These are phyloP conservation scores for Octonoba sinensis DNA, from an alignment of 2,888 invertebrate species.

Conservation along the genomic window DNA sequence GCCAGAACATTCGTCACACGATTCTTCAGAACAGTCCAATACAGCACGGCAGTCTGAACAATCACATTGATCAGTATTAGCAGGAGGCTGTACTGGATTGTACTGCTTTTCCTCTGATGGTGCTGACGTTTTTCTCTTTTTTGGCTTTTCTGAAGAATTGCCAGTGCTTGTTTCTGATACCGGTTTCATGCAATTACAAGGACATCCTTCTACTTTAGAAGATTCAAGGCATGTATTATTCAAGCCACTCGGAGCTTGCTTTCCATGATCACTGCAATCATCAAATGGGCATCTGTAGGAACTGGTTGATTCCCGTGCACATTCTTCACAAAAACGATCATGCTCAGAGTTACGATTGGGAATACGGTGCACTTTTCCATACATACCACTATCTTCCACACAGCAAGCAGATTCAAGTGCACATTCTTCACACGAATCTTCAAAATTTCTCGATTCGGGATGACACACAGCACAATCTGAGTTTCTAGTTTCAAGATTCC, in stretches of 20 bases:
- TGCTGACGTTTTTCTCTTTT: not conserved
- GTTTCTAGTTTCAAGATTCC: no score
- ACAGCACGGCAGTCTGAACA: slow-evolving; percentile 27
- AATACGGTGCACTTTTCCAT: no score
- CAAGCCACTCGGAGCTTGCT: not conserved
- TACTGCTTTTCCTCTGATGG: not conserved
- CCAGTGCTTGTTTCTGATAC: not conserved
- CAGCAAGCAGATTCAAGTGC: not conserved
- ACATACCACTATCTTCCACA: not conserved
- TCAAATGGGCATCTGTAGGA: not conserved
- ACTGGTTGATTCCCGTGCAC: not conserved
- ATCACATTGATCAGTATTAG: not conserved
- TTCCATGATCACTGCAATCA: not conserved
- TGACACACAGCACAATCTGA: no score
- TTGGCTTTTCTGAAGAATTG: not conserved
- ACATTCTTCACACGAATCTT: slow-evolving; percentile 5
- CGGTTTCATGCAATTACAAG: no score
- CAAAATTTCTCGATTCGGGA: no score
- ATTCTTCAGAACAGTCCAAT: slow-evolving; percentile 30
- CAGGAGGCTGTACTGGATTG: no score
- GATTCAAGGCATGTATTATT: not conserved
- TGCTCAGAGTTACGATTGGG: no score
- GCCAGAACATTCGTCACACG: slow-evolving; percentile 30
- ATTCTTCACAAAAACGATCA: slow-evolving; percentile 8
- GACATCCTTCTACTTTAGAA: not conserved